Percentiles rank a stretch among this genome's conserved stretches.
Conservation (phyloP, 2,113 vertebrate genomes). For the Tursiops truncatus region DNA sequence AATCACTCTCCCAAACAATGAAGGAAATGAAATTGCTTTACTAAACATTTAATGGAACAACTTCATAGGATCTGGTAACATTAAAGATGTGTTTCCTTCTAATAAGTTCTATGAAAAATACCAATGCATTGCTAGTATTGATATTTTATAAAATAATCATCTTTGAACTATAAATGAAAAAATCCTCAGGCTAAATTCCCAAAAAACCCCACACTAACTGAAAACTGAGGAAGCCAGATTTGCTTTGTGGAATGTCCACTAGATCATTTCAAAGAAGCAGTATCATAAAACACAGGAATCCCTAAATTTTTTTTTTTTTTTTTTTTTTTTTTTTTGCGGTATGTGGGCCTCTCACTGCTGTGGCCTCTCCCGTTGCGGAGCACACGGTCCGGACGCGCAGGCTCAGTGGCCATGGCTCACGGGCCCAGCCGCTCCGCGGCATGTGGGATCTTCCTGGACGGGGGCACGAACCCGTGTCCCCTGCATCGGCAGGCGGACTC, state of each 20-base stretch:
- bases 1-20: background rate
- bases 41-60: background rate
- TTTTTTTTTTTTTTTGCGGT: too few species aligned
- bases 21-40: background rate
- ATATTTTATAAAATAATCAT: background rate
- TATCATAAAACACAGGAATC: background rate
- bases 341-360: too few species aligned
- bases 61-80: background rate
- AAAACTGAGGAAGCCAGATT: background rate
- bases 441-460: too few species aligned
- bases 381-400: too few species aligned
- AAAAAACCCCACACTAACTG: background rate
- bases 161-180: slow-evolving; percentile 22
- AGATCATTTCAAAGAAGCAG: background rate
- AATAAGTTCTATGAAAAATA: slow-evolving; percentile 13
- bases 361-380: too few species aligned
- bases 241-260: background rate
- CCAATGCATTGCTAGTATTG: background rate
- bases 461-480: too few species aligned
- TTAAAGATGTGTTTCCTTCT: slow-evolving; percentile 4
- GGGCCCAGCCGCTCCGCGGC: too few species aligned
- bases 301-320: background rate
- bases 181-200: background rate
- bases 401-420: too few species aligned
- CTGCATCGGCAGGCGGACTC: too few species aligned